Evolutionary conservation across 64 coral and sea anemone species (phyloP).

Genomic region (Actinia tenebrosa): DNA sequence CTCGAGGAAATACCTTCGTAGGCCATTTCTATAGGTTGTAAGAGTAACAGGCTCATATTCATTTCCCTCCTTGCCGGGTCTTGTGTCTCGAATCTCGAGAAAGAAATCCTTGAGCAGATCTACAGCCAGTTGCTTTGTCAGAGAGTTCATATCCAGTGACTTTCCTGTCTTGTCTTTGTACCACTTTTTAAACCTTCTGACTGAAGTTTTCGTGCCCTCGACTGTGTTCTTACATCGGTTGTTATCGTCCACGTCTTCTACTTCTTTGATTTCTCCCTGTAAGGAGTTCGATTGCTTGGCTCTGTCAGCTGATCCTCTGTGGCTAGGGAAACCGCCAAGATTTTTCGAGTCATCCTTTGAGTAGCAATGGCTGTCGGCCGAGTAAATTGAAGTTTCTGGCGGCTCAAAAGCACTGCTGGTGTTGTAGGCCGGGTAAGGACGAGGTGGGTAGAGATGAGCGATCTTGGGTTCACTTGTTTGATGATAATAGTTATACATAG

Average conservation of each 20-base stretch:
- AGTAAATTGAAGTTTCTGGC: not conserved
- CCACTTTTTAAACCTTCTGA: conserved; percentile 96
- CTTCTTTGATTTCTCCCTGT: conserved; percentile 70
- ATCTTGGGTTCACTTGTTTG: conserved; percentile 2
- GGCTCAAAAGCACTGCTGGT: not conserved
- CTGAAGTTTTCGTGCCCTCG: conserved; percentile 97
- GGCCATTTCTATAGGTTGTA: conserved; percentile 95
- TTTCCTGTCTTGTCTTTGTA: conserved; percentile 99
- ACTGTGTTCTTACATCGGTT: conserved; percentile 98
- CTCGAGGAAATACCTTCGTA: conserved; percentile 97
- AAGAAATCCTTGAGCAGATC: conserved; percentile 97
- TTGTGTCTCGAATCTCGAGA: conserved; percentile 97
- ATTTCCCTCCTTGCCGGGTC: conserved; percentile 97
- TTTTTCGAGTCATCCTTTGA: conserved; percentile 46
- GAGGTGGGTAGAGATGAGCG: conserved; percentile 38
- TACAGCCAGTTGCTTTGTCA: conserved; percentile 74
- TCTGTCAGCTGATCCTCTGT: conserved; percentile 57
- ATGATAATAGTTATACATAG: conserved; percentile 13
- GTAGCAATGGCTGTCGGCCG: not conserved
- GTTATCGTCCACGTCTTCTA: conserved; percentile 92
- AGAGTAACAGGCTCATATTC: conserved; percentile 98
- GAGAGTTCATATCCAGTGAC: conserved; percentile 88
- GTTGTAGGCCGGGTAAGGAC: conserved; percentile 18
- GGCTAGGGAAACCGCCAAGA: conserved; percentile 42
- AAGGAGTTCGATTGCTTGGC: conserved; percentile 34